A percentile compares a stretch with the other conserved stretches of the same genome.
Conservation (phyloP, 2,113 vertebrate species). For the Dolichotis patagonum region DNA sequence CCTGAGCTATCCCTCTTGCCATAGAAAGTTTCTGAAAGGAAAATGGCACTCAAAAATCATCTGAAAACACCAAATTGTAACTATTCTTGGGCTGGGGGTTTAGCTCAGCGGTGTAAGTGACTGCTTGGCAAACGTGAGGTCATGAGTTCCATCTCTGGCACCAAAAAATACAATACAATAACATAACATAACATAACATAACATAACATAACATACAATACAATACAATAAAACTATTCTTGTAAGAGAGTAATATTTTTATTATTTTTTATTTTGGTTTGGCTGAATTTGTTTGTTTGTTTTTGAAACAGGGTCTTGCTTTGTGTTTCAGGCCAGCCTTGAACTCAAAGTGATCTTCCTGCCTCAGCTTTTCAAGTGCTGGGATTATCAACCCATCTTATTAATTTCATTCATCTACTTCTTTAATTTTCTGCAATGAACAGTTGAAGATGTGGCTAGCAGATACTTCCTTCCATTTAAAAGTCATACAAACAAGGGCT, state of each 20-base stretch:
- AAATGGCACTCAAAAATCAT: neutral
- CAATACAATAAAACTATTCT: neutral
- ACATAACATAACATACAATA: too few species aligned
- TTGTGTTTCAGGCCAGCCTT: neutral
- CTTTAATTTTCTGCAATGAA: constrained; percentile 26
- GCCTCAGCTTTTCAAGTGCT: neutral
- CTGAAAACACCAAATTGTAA: constrained; percentile 20
- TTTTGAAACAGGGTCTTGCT: neutral
- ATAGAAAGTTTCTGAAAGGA: constrained; percentile 20
- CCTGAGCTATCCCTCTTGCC: neutral
- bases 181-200: too few species aligned
- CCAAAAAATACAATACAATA: too few species aligned
- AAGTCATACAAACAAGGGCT: constrained; percentile 11
- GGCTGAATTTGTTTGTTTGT: neutral
- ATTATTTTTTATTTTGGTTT: neutral
- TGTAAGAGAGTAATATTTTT: neutral
- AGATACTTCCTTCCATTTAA: constrained; percentile 26
- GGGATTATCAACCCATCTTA: neutral
- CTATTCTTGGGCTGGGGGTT: too few species aligned
- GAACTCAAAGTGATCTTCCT: neutral
- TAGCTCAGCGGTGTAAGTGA: too few species aligned
- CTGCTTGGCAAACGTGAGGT: too few species aligned
- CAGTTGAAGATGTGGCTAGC: constrained; percentile 4
- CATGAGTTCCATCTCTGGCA: too few species aligned
- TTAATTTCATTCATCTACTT: neutral